A percentile compares a stretch with the other conserved stretches of the same genome.
These are phyloP conservation scores for Cheumatopsyche charites DNA, from an alignment of 1,140 invertebrate species.

Conservation along the genomic window DNA sequence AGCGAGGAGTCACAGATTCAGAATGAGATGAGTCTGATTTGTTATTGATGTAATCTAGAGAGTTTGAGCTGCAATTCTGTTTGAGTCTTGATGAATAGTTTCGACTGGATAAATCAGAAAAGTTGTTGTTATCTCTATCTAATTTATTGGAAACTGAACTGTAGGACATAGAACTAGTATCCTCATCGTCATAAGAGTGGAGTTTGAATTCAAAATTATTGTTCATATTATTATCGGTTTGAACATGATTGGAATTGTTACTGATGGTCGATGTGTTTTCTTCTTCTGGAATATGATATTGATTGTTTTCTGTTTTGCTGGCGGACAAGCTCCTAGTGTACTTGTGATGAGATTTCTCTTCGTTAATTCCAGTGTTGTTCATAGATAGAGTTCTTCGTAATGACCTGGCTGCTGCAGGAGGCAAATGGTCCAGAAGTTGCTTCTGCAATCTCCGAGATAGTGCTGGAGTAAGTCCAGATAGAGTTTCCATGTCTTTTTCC, in stretches of 20 bases:
- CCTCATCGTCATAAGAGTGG: constrained; percentile 17
- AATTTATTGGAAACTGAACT: constrained; percentile 23
- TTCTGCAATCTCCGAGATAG: constrained; percentile 68
- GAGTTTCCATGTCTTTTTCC: constrained; percentile 68
- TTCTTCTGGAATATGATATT: constrained; percentile 21
- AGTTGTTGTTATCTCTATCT: constrained; percentile 29
- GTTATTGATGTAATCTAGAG: constrained; percentile 24
- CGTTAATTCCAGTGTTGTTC: constrained; percentile 48
- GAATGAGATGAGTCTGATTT: constrained; percentile 33
- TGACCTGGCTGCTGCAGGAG: constrained; percentile 65
- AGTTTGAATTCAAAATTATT: constrained; percentile 11
- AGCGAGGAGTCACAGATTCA: constrained; percentile 43
- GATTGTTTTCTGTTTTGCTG: constrained; percentile 28
- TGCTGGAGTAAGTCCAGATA: constrained; percentile 69
- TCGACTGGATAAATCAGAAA: neutral
- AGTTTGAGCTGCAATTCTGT: constrained; percentile 37
- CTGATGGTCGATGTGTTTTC: neutral
- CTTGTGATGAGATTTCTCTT: constrained; percentile 38
- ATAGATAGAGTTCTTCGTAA: constrained; percentile 68
- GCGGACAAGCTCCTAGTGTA: constrained; percentile 43
- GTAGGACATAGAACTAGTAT: constrained; percentile 30
- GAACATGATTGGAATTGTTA: neutral
- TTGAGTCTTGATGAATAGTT: constrained; percentile 3
- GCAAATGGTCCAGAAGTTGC: constrained; percentile 67
- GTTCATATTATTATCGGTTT: neutral